Evolutionary conservation across 2,888 invertebrate genomes (phyloP).

Genomic region (Alitta virens): DNA sequence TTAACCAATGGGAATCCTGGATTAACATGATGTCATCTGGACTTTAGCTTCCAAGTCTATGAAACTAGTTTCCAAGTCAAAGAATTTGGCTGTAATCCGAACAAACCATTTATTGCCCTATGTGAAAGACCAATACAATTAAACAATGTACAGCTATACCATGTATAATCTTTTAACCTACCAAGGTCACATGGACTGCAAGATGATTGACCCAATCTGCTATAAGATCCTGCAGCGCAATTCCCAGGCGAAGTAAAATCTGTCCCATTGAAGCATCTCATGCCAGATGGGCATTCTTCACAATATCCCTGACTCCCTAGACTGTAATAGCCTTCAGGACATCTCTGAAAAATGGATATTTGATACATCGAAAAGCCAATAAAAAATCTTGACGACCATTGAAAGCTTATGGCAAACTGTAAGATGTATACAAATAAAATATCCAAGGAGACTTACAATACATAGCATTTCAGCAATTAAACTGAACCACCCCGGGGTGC

Average conservation of each 20-base stretch:
- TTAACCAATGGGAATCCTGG: too few species aligned
- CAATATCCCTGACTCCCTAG: conserved; percentile 38
- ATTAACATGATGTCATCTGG: too few species aligned
- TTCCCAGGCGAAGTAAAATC: conserved; percentile 24
- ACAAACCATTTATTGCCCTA: too few species aligned
- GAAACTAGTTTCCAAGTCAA: too few species aligned
- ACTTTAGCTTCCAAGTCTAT: too few species aligned
- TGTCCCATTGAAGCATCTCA: conserved; percentile 30
- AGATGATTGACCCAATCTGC: conserved; percentile 32
- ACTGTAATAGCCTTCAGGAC: conserved; percentile 45
- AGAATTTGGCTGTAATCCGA: too few species aligned
- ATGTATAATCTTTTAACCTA: too few species aligned
- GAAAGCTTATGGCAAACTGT: conserved; percentile 3
- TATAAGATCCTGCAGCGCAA: conserved; percentile 41
- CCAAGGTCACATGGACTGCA: conserved; percentile 43
- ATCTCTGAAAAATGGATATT: conserved; percentile 31
- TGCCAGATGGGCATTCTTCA: conserved; percentile 40
- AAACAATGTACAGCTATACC: too few species aligned
- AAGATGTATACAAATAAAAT: background rate
- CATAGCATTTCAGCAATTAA: conserved; percentile 39
- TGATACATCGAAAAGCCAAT: too few species aligned
- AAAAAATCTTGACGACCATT: too few species aligned
- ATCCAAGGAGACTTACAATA: conserved; percentile 30
- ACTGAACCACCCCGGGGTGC: conserved; percentile 44
- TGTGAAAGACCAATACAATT: too few species aligned